phyloP scores from a whole-genome alignment of 2,888 invertebrate genomes.

The Matsumyia berberina region DNA sequence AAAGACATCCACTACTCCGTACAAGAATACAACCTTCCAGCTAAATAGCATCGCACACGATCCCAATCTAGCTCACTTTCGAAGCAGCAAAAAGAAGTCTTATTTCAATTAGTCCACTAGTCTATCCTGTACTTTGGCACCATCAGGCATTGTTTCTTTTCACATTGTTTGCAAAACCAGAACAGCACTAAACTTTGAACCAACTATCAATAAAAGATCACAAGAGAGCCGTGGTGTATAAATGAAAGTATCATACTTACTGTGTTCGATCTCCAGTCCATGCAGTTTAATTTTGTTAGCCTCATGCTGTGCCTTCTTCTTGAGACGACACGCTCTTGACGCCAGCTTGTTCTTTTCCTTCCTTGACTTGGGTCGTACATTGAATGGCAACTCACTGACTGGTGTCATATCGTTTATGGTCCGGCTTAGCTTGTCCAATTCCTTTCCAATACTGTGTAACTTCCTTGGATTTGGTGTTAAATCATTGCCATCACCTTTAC shows the following conservation, averaged over 20 bases:
- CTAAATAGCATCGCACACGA: too few relatives aligned
- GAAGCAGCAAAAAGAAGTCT: too few relatives aligned
- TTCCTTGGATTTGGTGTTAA: slow-evolving; percentile 97
- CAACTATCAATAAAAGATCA: too few relatives aligned
- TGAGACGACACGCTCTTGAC: slow-evolving; percentile 97
- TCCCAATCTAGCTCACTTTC: too few relatives aligned
- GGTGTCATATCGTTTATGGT: slow-evolving; percentile 98
- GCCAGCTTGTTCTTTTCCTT: slow-evolving; percentile 99
- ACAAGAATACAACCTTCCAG: too few relatives aligned
- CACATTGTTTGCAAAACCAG: too few relatives aligned
- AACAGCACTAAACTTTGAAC: too few relatives aligned
- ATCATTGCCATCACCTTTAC: slow-evolving; percentile 99
- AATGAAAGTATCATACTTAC: slow-evolving; percentile 90
- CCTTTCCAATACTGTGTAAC: slow-evolving; percentile 94
- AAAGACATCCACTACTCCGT: too few relatives aligned
- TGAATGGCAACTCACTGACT: slow-evolving; percentile 95
- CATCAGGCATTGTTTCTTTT: too few relatives aligned
- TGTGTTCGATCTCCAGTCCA: slow-evolving; percentile 97
- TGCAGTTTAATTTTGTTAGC: slow-evolving; percentile 98
- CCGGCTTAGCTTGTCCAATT: slow-evolving; percentile 94
- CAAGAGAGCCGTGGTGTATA: too few relatives aligned
- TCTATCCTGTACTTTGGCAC: too few relatives aligned
- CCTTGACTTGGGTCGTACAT: slow-evolving; percentile 94
- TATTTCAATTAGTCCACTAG: too few relatives aligned
- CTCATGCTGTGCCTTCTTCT: slow-evolving; percentile 99